Percentiles rank a stretch among this genome's conserved stretches.
Conservation (phyloP, 2,888 invertebrate species). For the Molanna angustata region DNA sequence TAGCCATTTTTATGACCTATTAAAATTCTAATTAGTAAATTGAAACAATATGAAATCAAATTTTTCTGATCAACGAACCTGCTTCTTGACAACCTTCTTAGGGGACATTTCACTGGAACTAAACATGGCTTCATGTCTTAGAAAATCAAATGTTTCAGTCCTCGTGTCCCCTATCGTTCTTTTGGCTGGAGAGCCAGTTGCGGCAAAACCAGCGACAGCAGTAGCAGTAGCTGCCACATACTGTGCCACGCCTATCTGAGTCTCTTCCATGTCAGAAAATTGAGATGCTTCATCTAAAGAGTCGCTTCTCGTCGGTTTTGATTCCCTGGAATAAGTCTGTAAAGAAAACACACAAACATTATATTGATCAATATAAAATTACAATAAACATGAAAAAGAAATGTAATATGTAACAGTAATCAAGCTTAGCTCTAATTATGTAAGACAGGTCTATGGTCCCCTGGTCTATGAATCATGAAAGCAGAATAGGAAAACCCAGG, state of each 20-base stretch:
- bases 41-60: no score
- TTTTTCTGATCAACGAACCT: background rate
- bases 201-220: background rate
- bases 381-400: no score
- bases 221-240: constrained; percentile 8
- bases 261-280: constrained; percentile 52
- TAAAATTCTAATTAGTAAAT: no score
- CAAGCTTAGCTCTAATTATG: no score
- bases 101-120: background rate
- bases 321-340: constrained; percentile 49
- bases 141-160: background rate
- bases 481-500: no score
- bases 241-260: constrained; percentile 25
- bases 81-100: background rate
- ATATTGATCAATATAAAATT: no score
- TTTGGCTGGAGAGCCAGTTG: constrained; percentile 1
- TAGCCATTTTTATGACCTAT: no score
- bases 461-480: no score
- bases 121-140: background rate
- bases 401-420: no score
- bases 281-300: constrained; percentile 53
- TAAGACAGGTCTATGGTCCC: no score
- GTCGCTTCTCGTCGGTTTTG: constrained; percentile 49
- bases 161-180: background rate
- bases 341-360: no score